A percentile compares a stretch with the other conserved stretches of the same genome.
phyloP scores from a whole-genome alignment of 1,140 invertebrate genomes.

The Pygmarrhopalites habei region DNA sequence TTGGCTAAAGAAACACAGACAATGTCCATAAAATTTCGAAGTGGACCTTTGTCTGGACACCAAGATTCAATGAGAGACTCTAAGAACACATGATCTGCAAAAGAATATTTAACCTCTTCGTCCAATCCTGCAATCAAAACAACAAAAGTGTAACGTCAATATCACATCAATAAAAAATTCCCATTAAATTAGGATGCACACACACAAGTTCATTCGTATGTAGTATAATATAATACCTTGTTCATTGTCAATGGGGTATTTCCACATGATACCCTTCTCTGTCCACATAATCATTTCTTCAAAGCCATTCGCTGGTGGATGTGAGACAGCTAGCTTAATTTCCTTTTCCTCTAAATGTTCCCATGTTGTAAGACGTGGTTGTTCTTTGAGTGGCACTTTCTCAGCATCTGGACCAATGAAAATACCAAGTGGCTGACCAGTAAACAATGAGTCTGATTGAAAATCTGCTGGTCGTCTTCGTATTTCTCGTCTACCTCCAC shows the following conservation, averaged over 20 bases:
- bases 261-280: constrained; percentile 88
- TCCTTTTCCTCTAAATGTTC: constrained; percentile 56
- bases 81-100: constrained; percentile 88
- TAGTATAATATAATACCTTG: constrained; percentile 57
- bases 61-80: constrained; percentile 74
- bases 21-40: constrained; percentile 94
- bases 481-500: constrained; percentile 12
- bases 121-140: constrained; percentile 55
- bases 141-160: too few relatives aligned
- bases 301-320: constrained; percentile 78
- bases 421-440: constrained; percentile 52
- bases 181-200: too few relatives aligned
- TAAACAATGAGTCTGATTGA: constrained; percentile 46
- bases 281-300: constrained; percentile 93
- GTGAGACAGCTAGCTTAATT: constrained; percentile 54
- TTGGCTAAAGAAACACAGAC: constrained; percentile 89
- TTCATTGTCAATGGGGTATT: constrained; percentile 96
- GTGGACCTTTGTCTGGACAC: constrained; percentile 81
- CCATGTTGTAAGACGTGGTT: constrained; percentile 57
- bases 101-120: constrained; percentile 69
- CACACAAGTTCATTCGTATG: too few relatives aligned
- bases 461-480: constrained; percentile 20
- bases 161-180: too few relatives aligned
- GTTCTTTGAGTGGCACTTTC: constrained; percentile 12
- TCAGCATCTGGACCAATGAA: constrained; percentile 45